Evolutionary conservation across 92 coral and sea anemone species (phyloP).

Genomic region (Plumapathes pennacea): DNA sequence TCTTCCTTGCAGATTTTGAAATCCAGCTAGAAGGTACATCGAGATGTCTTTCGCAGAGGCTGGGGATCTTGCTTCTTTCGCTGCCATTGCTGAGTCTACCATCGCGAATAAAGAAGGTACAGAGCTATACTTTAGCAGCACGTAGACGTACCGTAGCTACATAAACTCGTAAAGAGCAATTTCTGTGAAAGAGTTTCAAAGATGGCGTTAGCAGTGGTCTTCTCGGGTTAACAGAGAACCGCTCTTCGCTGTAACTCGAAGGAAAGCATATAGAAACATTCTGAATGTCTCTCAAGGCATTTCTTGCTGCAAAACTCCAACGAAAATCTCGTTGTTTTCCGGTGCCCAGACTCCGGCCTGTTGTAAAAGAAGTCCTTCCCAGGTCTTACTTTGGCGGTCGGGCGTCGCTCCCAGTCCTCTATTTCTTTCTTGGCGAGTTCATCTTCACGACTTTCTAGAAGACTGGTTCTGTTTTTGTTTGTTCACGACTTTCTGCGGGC

Average conservation of each 20-base stretch:
- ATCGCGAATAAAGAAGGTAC: slow-evolving; percentile 74
- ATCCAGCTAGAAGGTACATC: slow-evolving; percentile 22
- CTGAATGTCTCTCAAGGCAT: too few species aligned
- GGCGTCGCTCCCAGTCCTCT: slow-evolving; percentile 97
- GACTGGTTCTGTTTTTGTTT: too few species aligned
- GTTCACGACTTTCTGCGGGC: too few species aligned
- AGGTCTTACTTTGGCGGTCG: slow-evolving; percentile 74
- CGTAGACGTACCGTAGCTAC: not conserved
- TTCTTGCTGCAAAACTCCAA: slow-evolving; percentile 22
- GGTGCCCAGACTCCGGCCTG: slow-evolving; percentile 93
- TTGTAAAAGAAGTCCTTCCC: slow-evolving; percentile 78
- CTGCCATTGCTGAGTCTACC: slow-evolving; percentile 82
- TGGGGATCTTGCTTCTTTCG: slow-evolving; percentile 80
- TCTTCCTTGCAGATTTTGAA: slow-evolving; percentile 29
- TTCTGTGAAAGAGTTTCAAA: too few species aligned
- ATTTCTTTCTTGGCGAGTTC: slow-evolving; percentile 8
- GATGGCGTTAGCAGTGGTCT: too few species aligned
- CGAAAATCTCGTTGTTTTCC: slow-evolving; percentile 64
- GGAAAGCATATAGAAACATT: too few species aligned
- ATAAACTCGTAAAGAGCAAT: slow-evolving; percentile 6
- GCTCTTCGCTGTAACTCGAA: too few species aligned
- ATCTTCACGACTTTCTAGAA: too few species aligned
- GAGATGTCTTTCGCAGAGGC: slow-evolving; percentile 81
- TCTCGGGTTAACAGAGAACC: too few species aligned
- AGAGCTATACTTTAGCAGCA: not conserved